Evolutionary conservation across 2,797 vertebrate genomes (phyloP).

Genomic region (Staurois parvus): DNA sequence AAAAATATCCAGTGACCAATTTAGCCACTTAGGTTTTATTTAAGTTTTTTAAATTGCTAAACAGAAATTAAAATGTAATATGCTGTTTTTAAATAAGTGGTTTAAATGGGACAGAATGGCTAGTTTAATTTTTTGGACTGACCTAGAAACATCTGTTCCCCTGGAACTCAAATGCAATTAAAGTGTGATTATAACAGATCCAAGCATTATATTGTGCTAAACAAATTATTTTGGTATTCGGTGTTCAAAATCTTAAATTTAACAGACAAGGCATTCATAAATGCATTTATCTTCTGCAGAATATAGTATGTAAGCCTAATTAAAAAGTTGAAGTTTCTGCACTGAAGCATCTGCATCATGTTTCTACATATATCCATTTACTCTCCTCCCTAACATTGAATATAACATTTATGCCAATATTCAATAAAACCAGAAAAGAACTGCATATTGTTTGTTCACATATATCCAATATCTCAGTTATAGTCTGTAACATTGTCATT

Average conservation of each 20-base stretch:
- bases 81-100: constrained; percentile 15
- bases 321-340: constrained; percentile 18
- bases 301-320: constrained; percentile 12
- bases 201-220: constrained; percentile 39
- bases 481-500: too few relatives aligned
- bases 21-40: background rate
- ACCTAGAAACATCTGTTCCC: constrained; percentile 54
- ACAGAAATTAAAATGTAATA: constrained; percentile 29
- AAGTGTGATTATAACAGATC: constrained; percentile 53
- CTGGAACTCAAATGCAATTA: constrained; percentile 37
- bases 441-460: too few relatives aligned
- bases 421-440: too few relatives aligned
- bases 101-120: constrained; percentile 25
- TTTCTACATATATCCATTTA: background rate
- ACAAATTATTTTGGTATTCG: constrained; percentile 40
- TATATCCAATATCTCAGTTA: too few relatives aligned
- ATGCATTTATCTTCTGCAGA: constrained; percentile 6
- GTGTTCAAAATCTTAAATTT: constrained; percentile 28
- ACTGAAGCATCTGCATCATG: background rate
- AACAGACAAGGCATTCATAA: constrained; percentile 13
- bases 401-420: too few relatives aligned
- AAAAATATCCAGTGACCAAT: background rate
- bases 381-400: too few relatives aligned
- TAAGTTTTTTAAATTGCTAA: background rate
- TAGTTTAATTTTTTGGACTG: constrained; percentile 44